Percentiles rank a stretch among this genome's conserved stretches.
Conservation (phyloP, 1,140 invertebrate species). For the Armadillidium nasatum region DNA sequence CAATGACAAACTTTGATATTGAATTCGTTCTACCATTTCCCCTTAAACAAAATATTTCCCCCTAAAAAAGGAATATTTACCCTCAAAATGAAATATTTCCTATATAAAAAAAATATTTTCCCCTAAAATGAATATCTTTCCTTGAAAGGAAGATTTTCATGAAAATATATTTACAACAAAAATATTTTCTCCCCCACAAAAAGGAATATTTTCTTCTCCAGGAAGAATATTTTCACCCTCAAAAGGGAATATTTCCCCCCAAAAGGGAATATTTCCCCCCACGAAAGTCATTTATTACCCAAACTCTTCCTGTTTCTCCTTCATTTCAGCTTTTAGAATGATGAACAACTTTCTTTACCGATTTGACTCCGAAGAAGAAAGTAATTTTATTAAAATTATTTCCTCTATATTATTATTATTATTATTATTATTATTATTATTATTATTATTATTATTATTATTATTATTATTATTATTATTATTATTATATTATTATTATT, state of each 20-base stretch:
- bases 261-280: background rate
- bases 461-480: conserved; percentile 4
- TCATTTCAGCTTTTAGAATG: background rate
- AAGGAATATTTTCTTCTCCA: background rate
- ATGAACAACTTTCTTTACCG: background rate
- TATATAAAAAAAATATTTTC: no score
- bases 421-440: conserved; percentile 16
- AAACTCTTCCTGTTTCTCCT: background rate
- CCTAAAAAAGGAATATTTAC: no score
- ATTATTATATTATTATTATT: conserved; percentile 15
- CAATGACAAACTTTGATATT: no score
- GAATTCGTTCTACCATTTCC: no score
- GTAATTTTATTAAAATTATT: background rate
- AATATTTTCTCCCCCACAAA: no score
- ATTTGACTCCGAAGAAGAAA: background rate
- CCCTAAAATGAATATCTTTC: no score
- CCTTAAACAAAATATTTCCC: no score
- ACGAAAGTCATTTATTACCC: background rate
- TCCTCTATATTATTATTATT: background rate
- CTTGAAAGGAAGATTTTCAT: no score
- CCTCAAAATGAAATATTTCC: no score
- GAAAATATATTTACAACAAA: no score
- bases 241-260: background rate
- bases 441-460: conserved; percentile 7
- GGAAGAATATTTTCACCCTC: background rate